phyloP scores from a whole-genome alignment of 2,888 invertebrate genomes.

The Erynnis tages region DNA sequence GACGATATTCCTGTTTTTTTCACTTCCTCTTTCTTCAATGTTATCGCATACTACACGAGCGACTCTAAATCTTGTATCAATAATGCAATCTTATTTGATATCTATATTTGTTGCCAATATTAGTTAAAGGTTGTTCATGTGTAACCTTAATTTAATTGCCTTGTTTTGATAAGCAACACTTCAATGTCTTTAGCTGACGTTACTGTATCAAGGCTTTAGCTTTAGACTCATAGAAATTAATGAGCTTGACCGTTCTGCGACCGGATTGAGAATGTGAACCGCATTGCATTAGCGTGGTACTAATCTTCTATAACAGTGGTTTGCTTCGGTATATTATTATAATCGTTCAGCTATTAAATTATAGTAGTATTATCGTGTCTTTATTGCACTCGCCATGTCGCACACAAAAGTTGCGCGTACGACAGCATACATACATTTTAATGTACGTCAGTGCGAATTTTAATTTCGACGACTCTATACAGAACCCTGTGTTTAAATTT shows the following conservation, averaged over 20 bases:
- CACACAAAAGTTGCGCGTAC: too few relatives aligned
- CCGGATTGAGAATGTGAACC: conserved; percentile 11
- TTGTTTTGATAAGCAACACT: background rate
- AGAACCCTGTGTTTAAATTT: too few relatives aligned
- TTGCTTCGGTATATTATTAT: background rate
- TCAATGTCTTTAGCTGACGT: conserved; percentile 7
- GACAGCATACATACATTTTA: too few relatives aligned
- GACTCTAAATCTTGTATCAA: too few relatives aligned
- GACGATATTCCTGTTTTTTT: too few relatives aligned
- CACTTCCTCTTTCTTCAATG: too few relatives aligned
- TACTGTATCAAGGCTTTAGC: conserved; percentile 11
- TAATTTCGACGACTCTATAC: too few relatives aligned
- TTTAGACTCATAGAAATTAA: conserved; percentile 13
- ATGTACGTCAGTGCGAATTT: too few relatives aligned
- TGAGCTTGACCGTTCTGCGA: conserved; percentile 13
- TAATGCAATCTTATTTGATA: too few relatives aligned
- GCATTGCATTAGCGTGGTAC: conserved; percentile 16
- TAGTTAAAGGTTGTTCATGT: conserved; percentile 1
- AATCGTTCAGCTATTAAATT: background rate
- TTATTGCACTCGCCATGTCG: too few relatives aligned
- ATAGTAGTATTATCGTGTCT: background rate
- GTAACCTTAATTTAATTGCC: conserved; percentile 1
- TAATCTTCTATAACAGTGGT: conserved; percentile 10
- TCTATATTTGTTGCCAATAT: too few relatives aligned
- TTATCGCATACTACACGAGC: too few relatives aligned